Evolutionary conservation across 2,797 vertebrate species (phyloP), one percentile per base, ranked within the genome.

Genomic region (Bufotes viridis): DNA sequence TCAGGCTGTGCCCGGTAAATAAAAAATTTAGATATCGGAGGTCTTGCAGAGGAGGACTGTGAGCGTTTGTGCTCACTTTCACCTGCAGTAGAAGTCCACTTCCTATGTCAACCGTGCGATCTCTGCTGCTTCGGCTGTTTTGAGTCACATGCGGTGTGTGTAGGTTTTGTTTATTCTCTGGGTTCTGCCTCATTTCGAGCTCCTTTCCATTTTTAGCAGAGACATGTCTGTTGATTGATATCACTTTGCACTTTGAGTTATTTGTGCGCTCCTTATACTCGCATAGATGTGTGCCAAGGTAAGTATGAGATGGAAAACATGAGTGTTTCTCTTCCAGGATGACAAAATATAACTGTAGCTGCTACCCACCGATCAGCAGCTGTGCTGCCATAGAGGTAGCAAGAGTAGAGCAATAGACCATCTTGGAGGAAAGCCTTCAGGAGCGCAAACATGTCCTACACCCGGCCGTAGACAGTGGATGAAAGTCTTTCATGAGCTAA

Each of bases 141-240:
- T 80, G 55, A 80, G 78, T 80, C 78, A 80, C 78, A 60, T 80
- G 78, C 29, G 55, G 78, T 80, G 55, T 80, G 55, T 60, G 78
- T 76, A 76, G 74, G 55, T 60, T 80, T 79, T 60, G 78, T 80
- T 80, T 29, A 60, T 60, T 80, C 57, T 80, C 57, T 61, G 78
- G 78, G 78, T 80, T 80, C 55, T 80, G 78, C 55, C 78, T 80
- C 55, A 80, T 80, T 34, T 80, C 2, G 55, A 80, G 57, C 57
- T 80, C 57, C 78, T 80, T 80, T 80, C 78, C 78, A 80, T 80
- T 80, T 80, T 80, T 80, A 80, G 78, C 74, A 76, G 49, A 72
- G 14, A 76, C 22, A n/a, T 13, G 74, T 55, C 74, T 51, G 51
- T 22, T 53, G 74, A 60, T 80, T 29, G 26, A 29, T 80, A 60